A percentile compares a stretch with the other conserved stretches of the same genome.
Evolutionary conservation across 2,113 vertebrate genomes (phyloP).

Genomic region (Stictonetta naevosa): DNA sequence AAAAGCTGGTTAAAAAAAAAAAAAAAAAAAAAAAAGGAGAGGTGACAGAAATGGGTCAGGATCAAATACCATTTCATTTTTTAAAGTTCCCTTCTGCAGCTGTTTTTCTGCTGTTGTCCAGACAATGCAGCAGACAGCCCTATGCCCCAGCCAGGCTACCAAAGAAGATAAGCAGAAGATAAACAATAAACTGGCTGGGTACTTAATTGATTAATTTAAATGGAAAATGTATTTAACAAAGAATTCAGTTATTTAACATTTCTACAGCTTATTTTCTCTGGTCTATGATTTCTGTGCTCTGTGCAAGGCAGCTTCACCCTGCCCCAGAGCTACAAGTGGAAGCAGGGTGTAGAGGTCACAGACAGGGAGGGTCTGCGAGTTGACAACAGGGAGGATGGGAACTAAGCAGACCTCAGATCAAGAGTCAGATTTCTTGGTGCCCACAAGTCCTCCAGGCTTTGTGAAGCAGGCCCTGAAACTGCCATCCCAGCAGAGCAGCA

Average conservation of each 20-base stretch:
- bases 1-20: neutral
- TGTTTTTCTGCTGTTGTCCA: neutral
- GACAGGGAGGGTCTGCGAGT: rapidly evolving
- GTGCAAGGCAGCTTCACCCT: neutral
- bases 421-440: neutral
- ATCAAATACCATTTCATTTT: neutral
- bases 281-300: neutral
- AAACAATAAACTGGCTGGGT: neutral
- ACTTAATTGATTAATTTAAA: neutral
- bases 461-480: neutral
- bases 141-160: neutral
- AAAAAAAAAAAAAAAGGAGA: neutral
- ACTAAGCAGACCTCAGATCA: neutral
- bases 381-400: neutral
- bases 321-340: neutral
- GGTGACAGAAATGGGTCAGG: neutral
- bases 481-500: neutral
- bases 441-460: neutral
- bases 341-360: neutral
- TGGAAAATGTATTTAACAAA: neutral
- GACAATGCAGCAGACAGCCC: neutral
- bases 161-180: neutral
- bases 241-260: neutral
- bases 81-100: neutral
- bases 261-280: neutral